Evolutionary conservation across 1,140 invertebrate species (phyloP), one percentile per base, ranked within the genome.

Genomic region (Amphibalanus amphitrite): DNA sequence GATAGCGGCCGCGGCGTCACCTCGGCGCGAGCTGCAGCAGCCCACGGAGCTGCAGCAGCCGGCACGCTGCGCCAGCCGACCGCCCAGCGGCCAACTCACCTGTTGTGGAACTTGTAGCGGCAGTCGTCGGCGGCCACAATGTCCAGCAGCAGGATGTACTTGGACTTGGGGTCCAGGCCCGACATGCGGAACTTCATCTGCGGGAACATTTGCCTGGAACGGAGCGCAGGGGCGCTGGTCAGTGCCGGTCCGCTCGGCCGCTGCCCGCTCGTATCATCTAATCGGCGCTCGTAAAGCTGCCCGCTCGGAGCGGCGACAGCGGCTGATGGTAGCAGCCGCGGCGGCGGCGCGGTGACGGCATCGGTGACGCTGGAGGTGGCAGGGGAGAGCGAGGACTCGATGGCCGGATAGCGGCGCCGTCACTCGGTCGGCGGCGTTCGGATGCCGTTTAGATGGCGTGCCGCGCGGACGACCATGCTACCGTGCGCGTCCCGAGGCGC

Each of bases 91-190:
- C 38, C 38, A 25, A 59, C 64, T 3, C 17, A 94, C 91, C 91
- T 93, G 88, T 97, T 97, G 84, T 97, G 94, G 84, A 97, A 97
- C 84, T 97, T 97, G 86, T 97, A 97, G 86, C 92, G 86, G 86
- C 94, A 96, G 86, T 97, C 93, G 81, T 97, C 94, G 68, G 93
- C 93, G 26, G 94, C 92, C 70, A 97, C 93, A 80, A 97, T 96
- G 84, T 97, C 95, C 87, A 97, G 87, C 76, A 98, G 85, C 70
- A 97, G 86, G 79, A 97, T 97, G 86, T 98, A 97, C 85, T 97
- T 97, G 79, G 93, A 92, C 84, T 96, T 94, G 79, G 93, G 89
- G 84, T 97, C 93, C 82, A 97, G 83, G 77, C 95, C 95, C 77
- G 91, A 93, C 77, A 95, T 90, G 77, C 92, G 88, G 83, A 95